Evolutionary conservation across 2,888 invertebrate species (phyloP).

Genomic region (Rhingia campestris): DNA sequence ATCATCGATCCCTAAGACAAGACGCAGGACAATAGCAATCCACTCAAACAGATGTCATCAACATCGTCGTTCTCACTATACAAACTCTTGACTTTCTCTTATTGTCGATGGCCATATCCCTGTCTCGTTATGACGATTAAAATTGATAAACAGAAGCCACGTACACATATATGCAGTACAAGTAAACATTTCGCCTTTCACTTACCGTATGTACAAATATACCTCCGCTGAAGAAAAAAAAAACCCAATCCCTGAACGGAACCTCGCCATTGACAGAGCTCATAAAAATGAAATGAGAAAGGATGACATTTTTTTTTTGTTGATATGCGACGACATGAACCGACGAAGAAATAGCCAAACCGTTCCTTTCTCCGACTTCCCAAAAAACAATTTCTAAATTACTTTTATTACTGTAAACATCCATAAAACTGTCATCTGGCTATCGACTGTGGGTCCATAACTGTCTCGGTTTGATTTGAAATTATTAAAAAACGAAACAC

Average conservation of each 20-base stretch:
- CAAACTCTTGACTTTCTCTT: slow-evolving; percentile 28
- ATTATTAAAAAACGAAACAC: slow-evolving; percentile 64
- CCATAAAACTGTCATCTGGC: slow-evolving; percentile 79
- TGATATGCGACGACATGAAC: slow-evolving; percentile 65
- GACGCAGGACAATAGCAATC: slow-evolving; percentile 44
- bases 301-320: slow-evolving; percentile 68
- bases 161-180: slow-evolving; percentile 14
- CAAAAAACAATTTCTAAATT: slow-evolving; percentile 76
- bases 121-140: slow-evolving; percentile 60
- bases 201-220: slow-evolving; percentile 3
- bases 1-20: slow-evolving; percentile 55
- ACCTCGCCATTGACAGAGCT: slow-evolving; percentile 59
- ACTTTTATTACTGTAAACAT: slow-evolving; percentile 81
- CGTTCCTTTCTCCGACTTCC: slow-evolving; percentile 28
- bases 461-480: slow-evolving; percentile 72
- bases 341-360: slow-evolving; percentile 48
- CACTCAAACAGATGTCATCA: slow-evolving; percentile 72
- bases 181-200: slow-evolving; percentile 59
- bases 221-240: slow-evolving; percentile 33
- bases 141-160: slow-evolving; percentile 63
- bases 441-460: slow-evolving; percentile 71
- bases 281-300: slow-evolving; percentile 72
- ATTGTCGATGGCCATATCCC: slow-evolving; percentile 4
- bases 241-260: slow-evolving; percentile 17
- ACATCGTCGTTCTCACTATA: slow-evolving; percentile 15